Percentiles rank a stretch among this genome's conserved stretches.
These are phyloP conservation scores for Meteorus cinctellus DNA, from an alignment of 2,888 invertebrate genomes.

Conservation along the genomic window DNA sequence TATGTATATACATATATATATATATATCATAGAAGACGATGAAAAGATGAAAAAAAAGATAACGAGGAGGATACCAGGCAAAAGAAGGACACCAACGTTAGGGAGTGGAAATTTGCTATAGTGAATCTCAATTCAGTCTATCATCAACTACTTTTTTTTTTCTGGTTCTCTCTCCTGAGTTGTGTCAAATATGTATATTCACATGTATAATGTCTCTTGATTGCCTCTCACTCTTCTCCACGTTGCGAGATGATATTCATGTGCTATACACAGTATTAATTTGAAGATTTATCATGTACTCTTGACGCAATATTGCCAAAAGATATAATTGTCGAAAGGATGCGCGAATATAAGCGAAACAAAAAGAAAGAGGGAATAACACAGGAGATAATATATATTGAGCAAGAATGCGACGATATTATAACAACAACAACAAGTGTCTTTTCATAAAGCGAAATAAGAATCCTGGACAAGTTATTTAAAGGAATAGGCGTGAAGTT, in stretches of 20 bases:
- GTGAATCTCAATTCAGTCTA: conserved; percentile 14
- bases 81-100: neutral
- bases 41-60: neutral
- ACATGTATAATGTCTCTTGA: neutral
- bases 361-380: neutral
- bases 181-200: neutral
- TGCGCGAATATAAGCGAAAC: neutral
- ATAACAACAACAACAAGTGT: neutral
- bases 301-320: neutral
- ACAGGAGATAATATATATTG: neutral
- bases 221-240: neutral
- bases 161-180: neutral
- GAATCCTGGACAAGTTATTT: neutral
- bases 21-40: neutral
- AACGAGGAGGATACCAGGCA: neutral
- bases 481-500: too few species aligned
- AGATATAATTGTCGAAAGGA: neutral
- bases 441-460: neutral
- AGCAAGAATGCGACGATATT: neutral
- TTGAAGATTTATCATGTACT: neutral
- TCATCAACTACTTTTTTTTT: neutral
- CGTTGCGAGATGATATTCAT: neutral
- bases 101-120: conserved; percentile 7
- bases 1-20: neutral
- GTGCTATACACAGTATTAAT: neutral